Base-by-base conservation (phyloP, 2,888 invertebrate species). In the Phyllotreta striolata region DNA sequence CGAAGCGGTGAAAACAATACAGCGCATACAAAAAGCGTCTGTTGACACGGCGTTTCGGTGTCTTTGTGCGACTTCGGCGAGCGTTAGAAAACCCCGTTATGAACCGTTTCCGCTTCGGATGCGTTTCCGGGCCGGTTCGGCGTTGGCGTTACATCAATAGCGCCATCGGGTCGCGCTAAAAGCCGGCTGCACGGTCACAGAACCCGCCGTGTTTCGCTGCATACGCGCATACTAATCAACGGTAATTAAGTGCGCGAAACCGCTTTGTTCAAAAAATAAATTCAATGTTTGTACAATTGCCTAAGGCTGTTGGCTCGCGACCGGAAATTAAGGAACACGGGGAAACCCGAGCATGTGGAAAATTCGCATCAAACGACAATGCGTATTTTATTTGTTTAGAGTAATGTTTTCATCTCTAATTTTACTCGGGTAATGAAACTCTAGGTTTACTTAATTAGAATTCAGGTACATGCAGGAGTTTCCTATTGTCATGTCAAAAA, bases 161-260 rank as follows among this genome's bases (percentile, higher is more conserved):
- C 14, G 44, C 44, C 44, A 9, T 9, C 14, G 12, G 14, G 12
- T 44, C 10, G 10, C 14, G 14, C 44, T 44, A 9, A 44, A 44
- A 44, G 44, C 44, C 14, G 24, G 7, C 44, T 44, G 14, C 14
- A 44, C 44, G 44, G 44, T 44, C 44, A 44, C 44, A 3, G 44
- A 44, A 44, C 44, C 14, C 1, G 7, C 44, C 10, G 14, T 7
- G 9, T 44, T 13, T 44, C 14, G 10, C 1, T 44, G 44, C 14
- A 13, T 44, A 13, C 24, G 24, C 24, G 24, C 44, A 10, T 44
- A 44, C 9, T 44, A 6, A 14, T 10, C 2, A 41, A 41, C 10
- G 10, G 9, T 41, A 41, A 41, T 41, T 41, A 41, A n/a, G 41
- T 41, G 10, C 41, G 41, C 10, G 5, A 41, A 41, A 41, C 41